phyloP scores from a whole-genome alignment of 2,888 invertebrate species.

The Barypeithes pellucidus region DNA sequence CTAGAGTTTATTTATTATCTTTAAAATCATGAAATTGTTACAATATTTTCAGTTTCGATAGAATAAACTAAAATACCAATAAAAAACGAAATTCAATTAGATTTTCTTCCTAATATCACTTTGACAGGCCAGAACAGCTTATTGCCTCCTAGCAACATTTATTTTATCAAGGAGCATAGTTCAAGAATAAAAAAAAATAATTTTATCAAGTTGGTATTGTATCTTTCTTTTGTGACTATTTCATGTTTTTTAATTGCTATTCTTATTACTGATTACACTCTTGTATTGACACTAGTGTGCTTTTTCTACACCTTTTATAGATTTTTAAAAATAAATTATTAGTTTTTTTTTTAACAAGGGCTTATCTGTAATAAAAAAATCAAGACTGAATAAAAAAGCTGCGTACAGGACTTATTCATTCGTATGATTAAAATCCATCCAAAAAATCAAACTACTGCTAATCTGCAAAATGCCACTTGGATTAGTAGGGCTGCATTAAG shows the following conservation, averaged over 20 bases:
- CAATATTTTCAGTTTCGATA: not conserved
- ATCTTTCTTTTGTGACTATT: not conserved
- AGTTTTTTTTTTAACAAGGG: slow-evolving; percentile 25
- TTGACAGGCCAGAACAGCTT: too few species aligned
- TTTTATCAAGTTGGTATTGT: not conserved
- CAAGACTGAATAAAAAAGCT: slow-evolving; percentile 8
- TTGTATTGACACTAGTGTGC: slow-evolving; percentile 39
- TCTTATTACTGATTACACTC: slow-evolving; percentile 7
- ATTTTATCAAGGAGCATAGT: too few species aligned
- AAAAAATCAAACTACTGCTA: not conserved
- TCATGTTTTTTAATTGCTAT: not conserved
- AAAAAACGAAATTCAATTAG: too few species aligned
- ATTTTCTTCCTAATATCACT: too few species aligned
- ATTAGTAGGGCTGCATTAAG: too few species aligned
- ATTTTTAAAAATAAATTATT: slow-evolving; percentile 31
- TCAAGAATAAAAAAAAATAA: too few species aligned
- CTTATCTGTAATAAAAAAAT: slow-evolving; percentile 30
- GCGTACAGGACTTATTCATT: not conserved
- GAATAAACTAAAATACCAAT: not conserved
- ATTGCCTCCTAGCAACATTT: too few species aligned
- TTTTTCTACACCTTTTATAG: slow-evolving; percentile 38
- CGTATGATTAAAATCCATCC: not conserved
- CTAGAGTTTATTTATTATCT: slow-evolving; percentile 24
- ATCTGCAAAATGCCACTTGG: too few species aligned
- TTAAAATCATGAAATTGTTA: slow-evolving; percentile 4